Evolutionary conservation across 2,888 invertebrate species (phyloP), one percentile per base, ranked within the genome.

Genomic region (Plagodis dolabraria): DNA sequence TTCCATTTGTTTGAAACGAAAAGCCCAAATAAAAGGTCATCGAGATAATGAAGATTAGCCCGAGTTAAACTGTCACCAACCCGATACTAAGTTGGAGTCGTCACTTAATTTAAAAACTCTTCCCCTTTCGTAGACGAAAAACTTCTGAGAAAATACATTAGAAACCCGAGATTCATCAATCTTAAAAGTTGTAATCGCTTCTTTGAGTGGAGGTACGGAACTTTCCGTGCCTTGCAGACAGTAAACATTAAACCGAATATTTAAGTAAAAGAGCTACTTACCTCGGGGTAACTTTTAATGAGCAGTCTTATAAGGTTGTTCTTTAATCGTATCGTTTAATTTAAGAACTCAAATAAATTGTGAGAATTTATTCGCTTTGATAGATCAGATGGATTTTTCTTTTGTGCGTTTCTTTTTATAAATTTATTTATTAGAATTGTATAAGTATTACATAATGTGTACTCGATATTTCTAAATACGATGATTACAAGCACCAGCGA

Each of bases 111-210:
- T 80, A 71, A 74, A 75, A 74, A 70, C 62, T 71, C 71, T 70
- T 69, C 62, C 58, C 54, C 58, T 69, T 71, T 72, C 63, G 64
- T 64, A 70, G 63, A 68, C 58, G 64, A 60, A 75, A 75, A 74
- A 71, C 64, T 67, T 60, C 43, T 36, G 57, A 64, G 70, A 77
- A 80, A 79, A 75, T 73, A 79, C 77, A 77, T 83, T 76, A 75
- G 70, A 78, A 75, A 69, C 67, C 67, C 55, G 68, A 70, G 75
- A 81, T 81, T 82, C 86, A 88, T 89, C 86, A 86, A 86, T 87
- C 85, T 86, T 80, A 74, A 78, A 87, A 87, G 72, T 86, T 86
- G 71, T 87, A 85, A 87, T 85, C 83, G 79, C 73, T 76, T 79
- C 78, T 76, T 77, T 65, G 64, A 74, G 74, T 67, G 69, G 71